Percentiles rank a stretch among this genome's conserved stretches.
Conservation (phyloP, 2,797 vertebrate species). For the Parauchenoglanis punctatus region DNA sequence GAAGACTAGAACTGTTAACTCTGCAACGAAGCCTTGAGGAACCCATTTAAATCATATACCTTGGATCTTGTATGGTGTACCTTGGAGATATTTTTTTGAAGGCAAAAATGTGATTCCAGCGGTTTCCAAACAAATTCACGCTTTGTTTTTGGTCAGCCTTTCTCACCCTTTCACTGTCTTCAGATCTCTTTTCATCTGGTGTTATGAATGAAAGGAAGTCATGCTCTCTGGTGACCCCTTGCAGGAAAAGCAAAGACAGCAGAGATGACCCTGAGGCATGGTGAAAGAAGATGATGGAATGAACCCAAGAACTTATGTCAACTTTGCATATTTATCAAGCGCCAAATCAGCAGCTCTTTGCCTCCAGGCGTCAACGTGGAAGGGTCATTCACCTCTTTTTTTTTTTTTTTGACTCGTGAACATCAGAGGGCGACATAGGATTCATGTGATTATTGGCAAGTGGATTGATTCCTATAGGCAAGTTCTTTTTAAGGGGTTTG, state of each 20-base stretch:
- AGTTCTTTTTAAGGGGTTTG: neutral
- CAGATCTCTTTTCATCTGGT: conserved; percentile 26
- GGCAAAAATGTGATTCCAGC: neutral
- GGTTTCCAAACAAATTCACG: neutral
- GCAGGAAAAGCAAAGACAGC: conserved; percentile 17
- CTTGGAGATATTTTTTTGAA: neutral
- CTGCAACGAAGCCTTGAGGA: neutral
- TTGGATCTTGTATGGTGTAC: neutral
- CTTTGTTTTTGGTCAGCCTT: conserved; percentile 11
- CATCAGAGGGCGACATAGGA: neutral
- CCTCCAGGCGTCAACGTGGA: neutral
- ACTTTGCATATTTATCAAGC: conserved; percentile 26
- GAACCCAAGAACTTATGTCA: neutral
- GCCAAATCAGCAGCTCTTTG: neutral
- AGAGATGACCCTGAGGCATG: conserved; percentile 17
- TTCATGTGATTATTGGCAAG: neutral
- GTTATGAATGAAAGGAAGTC: conserved; percentile 33
- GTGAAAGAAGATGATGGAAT: neutral
- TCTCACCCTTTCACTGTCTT: conserved; percentile 1
- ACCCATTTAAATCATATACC: neutral
- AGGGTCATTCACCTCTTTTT: conserved; percentile 2
- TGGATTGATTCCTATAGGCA: neutral
- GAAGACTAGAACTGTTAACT: neutral
- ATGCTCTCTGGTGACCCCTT: conserved; percentile 19
- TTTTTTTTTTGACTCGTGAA: neutral